Evolutionary conservation across 2,797 vertebrate genomes (phyloP).

Genomic region (Coilia nasus): DNA sequence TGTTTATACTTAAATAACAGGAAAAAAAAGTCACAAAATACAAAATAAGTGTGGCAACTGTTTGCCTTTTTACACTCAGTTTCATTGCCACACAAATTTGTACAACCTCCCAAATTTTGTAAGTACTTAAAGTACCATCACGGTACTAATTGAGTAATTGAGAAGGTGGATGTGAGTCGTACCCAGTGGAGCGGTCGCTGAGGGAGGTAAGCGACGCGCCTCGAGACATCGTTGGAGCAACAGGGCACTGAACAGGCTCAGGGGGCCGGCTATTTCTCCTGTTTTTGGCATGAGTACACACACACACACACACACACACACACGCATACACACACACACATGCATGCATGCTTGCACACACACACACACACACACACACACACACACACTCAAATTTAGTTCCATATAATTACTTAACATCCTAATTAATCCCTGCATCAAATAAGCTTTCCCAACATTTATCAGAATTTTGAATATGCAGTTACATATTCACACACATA

Average conservation of each 20-base stretch:
- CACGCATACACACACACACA: constrained; percentile 11
- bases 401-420: too few species aligned
- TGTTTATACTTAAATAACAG: too few species aligned
- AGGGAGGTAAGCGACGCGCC: constrained; percentile 53
- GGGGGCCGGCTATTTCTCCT: constrained; percentile 51
- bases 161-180: constrained; percentile 22
- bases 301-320: constrained; percentile 26
- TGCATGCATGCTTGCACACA: background rate
- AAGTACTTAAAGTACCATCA: background rate
- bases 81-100: background rate
- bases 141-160: too few species aligned
- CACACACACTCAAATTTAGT: too few species aligned
- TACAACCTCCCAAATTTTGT: background rate
- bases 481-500: background rate
- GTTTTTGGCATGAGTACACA: constrained; percentile 30
- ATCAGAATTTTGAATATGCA: too few species aligned
- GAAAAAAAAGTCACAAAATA: too few species aligned
- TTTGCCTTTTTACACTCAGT: background rate
- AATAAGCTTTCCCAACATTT: too few species aligned
- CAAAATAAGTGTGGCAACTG: background rate
- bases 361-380: background rate
- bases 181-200: constrained; percentile 55
- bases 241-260: constrained; percentile 55
- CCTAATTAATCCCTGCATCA: too few species aligned
- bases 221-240: constrained; percentile 52